Base-by-base conservation (phyloP, 2,888 invertebrate species). In the Macrosoma leucophasiata region DNA sequence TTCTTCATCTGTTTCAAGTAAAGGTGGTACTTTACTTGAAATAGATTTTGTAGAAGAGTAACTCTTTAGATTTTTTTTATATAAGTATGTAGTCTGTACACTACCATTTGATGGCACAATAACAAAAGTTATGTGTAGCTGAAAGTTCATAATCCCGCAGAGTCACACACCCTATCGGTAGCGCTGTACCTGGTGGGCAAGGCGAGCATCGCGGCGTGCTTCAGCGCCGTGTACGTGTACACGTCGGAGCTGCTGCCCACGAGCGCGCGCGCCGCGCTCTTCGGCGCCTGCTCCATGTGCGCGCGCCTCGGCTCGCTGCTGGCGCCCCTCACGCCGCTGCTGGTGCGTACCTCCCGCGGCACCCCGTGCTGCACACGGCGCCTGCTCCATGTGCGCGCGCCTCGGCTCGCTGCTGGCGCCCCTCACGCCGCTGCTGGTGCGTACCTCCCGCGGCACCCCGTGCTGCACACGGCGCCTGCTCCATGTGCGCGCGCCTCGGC, bases 221-320 rank as follows among this genome's bases (percentile, higher is more conserved):
- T 79, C 56, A 77, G 73, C 50, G 68, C 71, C 43, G 65, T 76
- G 41, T 79, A 79, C 55, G 76, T 79, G 49, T 79, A 89, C 60
- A 89, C 89, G 0, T 86, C 89, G 21, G 90, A 90, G 74, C 75
- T 90, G 63, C 89, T 90, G 64, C 90, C 90, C 1, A 90, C 90
- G 3, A 76, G 76, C 17, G 73, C 87, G 25, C 71, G 90, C 22
- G 89, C 90, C 54, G 86, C 87, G 3, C 63, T 89, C 46, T 84
- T 90, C 49, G 89, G 88, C 1, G 62, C 76, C 11, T 90, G 90
- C 65, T 90, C 89, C 26, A 90, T 89, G 86, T 68, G 87, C 24
- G 90, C 90, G 25, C 71, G 90, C 35, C 76, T 89, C 18, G 90
- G 90, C 1, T 87, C 88, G 1, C 85, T 90, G 53, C 62, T 89